Conservation (phyloP, 2,113 vertebrate genomes). For the Scomber colias region DNA sequence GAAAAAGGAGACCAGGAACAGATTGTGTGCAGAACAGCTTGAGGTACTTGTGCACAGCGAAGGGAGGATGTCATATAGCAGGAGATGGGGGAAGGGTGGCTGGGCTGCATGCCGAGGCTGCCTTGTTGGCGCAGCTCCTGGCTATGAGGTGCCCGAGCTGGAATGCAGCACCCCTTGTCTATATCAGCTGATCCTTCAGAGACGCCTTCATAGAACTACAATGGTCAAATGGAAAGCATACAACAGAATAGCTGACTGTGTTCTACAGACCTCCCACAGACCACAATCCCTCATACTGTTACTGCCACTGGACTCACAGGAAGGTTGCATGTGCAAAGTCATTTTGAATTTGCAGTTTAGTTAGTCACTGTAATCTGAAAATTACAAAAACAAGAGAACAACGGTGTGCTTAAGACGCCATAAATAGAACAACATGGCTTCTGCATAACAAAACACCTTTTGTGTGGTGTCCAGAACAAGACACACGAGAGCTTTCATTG, state of each 20-base stretch:
- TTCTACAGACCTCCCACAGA: constrained; percentile 42
- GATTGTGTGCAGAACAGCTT: constrained; percentile 77
- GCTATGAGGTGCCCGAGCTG: constrained; percentile 70
- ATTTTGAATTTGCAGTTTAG: constrained; percentile 13
- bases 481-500: constrained; percentile 46
- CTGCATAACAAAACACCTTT: constrained; percentile 32
- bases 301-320: not conserved
- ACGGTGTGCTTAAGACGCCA: constrained; percentile 8
- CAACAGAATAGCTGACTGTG: constrained; percentile 47
- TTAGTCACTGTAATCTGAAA: constrained; percentile 16
- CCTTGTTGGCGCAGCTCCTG: constrained; percentile 70
- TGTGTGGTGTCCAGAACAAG: constrained; percentile 43
- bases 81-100: constrained; percentile 44
- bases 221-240: constrained; percentile 41
- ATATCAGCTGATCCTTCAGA: constrained; percentile 73
- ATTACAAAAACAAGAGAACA: not conserved
- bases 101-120: constrained; percentile 60
- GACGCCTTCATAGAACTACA: constrained; percentile 42
- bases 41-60: constrained; percentile 71
- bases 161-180: constrained; percentile 69
- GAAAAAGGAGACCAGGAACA: constrained; percentile 66
- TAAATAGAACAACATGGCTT: not conserved
- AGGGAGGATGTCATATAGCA: constrained; percentile 69
- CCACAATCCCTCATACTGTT: not conserved
- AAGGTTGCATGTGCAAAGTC: not conserved